phyloP scores from a whole-genome alignment of 2,113 vertebrate genomes.

The Ranitomeya imitator region DNA sequence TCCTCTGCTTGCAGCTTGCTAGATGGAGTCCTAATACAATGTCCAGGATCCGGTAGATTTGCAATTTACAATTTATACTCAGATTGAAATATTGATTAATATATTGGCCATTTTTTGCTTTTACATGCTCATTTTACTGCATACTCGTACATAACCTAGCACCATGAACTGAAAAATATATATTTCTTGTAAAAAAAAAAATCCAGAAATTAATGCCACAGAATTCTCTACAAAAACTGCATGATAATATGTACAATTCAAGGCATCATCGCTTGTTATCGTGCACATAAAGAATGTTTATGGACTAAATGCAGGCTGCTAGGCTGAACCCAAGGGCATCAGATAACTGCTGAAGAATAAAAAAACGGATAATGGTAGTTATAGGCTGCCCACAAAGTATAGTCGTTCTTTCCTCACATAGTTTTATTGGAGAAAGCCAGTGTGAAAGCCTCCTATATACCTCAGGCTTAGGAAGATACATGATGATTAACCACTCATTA shows the following conservation, averaged over 20 bases:
- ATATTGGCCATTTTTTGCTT: not conserved
- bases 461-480: conserved; percentile 58
- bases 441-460: conserved; percentile 50
- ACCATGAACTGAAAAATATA: not conserved
- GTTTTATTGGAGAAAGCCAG: not conserved
- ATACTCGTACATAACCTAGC: not conserved
- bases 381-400: conserved; percentile 56
- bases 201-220: conserved; percentile 9
- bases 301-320: conserved; percentile 60
- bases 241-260: not conserved
- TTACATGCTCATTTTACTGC: not conserved
- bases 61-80: not conserved
- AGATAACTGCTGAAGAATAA: conserved; percentile 56
- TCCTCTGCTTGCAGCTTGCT: not conserved
- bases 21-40: not conserved
- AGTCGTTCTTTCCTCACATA: conserved; percentile 11
- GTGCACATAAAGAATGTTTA: not conserved
- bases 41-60: not conserved
- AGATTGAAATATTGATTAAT: not conserved
- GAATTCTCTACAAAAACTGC: not conserved
- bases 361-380: conserved; percentile 58
- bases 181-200: not conserved
- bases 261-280: not conserved
- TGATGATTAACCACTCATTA: conserved; percentile 51
- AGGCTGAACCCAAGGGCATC: conserved; percentile 59